Base-by-base conservation (phyloP, 2,797 vertebrate genomes). In the Harpagifer antarcticus region DNA sequence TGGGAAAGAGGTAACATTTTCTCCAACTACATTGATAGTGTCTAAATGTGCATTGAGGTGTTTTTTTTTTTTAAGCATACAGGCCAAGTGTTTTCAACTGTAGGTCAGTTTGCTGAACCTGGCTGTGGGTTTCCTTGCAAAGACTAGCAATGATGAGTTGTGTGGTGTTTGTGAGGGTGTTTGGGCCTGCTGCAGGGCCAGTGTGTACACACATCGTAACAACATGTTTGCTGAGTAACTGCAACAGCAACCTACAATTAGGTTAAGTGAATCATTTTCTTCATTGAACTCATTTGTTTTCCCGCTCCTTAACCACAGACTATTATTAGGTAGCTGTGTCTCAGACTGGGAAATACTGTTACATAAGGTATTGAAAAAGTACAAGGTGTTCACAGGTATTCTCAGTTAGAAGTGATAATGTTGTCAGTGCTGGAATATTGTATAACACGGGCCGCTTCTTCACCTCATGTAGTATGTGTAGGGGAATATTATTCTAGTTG, bases 1-100 rank as follows among this genome's bases (percentile, higher is more conserved):
- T 89, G 90, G 91, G 89, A 92, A 93, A 89, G 83, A 3, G 15
- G 74, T 87, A 91, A 85, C 87, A 86, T 91, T 91, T 88, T 78
- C 78, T 74, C 59, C 31, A 54, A 50, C 23, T 42, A 33, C 68
- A 76, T 42, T 31, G 43, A 65, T 27, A 49, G 27, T 60, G 42
- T 76, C 44, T 61, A 54, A 56, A 49, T 65, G 68, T 49, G 44
- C 31, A 50, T 12, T 40, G 55, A 20, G 14, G 7, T 62, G 76
- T 9, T 44, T 61, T 31, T 37, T 37, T n/a, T 37, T 67, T 74
- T 15, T 14, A 54, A 48, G 58, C 15, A 13, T 16, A 37, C 44
- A 31, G 72, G 69, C 16, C 37, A 0, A 6, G 9, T 16, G 48
- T 37, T 11, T 56, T 65, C 17, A 33, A 9, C 27, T 63, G 48